phyloP scores from a whole-genome alignment of 2,797 vertebrate genomes.

The Alexandromys oeconomus region DNA sequence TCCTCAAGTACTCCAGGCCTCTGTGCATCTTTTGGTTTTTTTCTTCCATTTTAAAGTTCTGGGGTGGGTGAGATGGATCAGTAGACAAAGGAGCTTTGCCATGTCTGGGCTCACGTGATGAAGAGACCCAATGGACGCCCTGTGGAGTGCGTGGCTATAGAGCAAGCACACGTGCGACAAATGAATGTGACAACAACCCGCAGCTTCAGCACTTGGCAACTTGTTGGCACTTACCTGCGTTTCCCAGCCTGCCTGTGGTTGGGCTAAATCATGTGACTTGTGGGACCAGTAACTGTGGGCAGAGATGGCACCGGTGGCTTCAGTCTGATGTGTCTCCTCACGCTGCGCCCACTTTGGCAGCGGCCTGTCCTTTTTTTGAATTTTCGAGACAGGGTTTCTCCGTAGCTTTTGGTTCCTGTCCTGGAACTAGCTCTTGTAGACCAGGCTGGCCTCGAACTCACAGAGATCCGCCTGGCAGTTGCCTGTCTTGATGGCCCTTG shows the following conservation, averaged over 20 bases:
- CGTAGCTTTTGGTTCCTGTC: too few relatives aligned
- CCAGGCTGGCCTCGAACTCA: too few relatives aligned
- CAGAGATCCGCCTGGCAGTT: too few relatives aligned
- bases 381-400: too few relatives aligned
- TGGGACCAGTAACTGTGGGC: neutral
- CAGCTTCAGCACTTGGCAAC: neutral
- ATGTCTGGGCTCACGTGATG: neutral
- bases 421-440: too few relatives aligned
- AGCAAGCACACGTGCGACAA: neutral
- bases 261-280: neutral
- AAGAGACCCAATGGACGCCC: neutral
- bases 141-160: too few relatives aligned
- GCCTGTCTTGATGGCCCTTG: fast-evolving
- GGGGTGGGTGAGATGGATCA: neutral
- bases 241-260: neutral
- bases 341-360: neutral
- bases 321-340: fast-evolving
- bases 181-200: neutral
- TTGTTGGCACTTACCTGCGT: fast-evolving
- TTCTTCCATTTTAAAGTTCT: neutral
- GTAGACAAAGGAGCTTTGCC: neutral
- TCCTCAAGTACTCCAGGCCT: neutral
- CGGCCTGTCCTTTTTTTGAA: too few relatives aligned
- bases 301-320: neutral
- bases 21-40: neutral